Evolutionary conservation across 2,797 vertebrate genomes (phyloP), one percentile per base, ranked within the genome.

Genomic region (Microctenopoma stevenorrisi): DNA sequence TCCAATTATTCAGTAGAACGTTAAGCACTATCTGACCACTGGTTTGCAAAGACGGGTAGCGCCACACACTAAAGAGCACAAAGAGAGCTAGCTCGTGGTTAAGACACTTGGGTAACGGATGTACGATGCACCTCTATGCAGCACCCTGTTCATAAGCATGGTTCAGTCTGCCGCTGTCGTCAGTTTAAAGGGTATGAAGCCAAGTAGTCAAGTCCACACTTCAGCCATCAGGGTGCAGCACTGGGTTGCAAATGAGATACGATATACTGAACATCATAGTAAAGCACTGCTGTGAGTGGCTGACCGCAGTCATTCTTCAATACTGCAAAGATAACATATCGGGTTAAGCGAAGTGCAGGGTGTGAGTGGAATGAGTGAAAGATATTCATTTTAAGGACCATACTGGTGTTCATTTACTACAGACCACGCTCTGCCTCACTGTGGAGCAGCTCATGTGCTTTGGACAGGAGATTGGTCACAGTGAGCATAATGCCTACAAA

Each of bases 101-200:
- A 88, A 91, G 87, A 91, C 88, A 82, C 56, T 12, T 66, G 83
- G 84, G 74, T 74, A 69, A 67, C 68, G 54, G 49, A 47, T 62
- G 64, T 25, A 71, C 64, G 16, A 43, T 12, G 46, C 38, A 25
- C 2, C 44, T 67, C 54, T 51, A 59, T 37, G 66, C 63, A 76
- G 46, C 75, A 50, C 57, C 58, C 66, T 43, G 68, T n/a, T 49
- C 50, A 25, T n/a, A 2, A 59, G 50, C 60, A 18, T 0, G 42
- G 50, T 12, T 43, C 35, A 9, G 66, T 55, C 67, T 28, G 40
- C 62, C 25, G 50, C 61, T 44, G 25, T 7, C 61, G 47, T 35
- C 59, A 47, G 18, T 64, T 56, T 43, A n/a, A 46, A 71, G 38
- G 42, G 47, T 30, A 6, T 49, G 22, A 33, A 64, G 62, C 65